These are phyloP conservation scores for Dichetophora obliterata DNA, from an alignment of 2,888 invertebrate genomes.

Conservation along the genomic window DNA sequence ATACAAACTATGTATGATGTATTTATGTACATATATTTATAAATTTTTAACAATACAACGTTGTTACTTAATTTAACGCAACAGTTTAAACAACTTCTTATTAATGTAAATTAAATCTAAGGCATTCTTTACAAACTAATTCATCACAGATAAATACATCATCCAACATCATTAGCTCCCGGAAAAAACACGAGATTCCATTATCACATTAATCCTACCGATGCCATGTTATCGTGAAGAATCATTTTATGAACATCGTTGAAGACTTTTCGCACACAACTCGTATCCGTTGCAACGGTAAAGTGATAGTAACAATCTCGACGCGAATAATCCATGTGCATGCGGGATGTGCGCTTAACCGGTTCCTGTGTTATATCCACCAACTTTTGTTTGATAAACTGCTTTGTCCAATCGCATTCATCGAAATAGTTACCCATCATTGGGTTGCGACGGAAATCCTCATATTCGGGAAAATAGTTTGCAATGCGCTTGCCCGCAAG, in stretches of 20 bases:
- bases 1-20: no score
- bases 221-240: constrained; percentile 70
- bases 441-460: constrained; percentile 70
- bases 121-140: background rate
- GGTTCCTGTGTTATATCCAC: constrained; percentile 74
- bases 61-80: no score
- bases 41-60: no score
- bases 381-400: constrained; percentile 78
- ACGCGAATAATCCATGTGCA: constrained; percentile 67
- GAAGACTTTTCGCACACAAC: constrained; percentile 80
- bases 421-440: constrained; percentile 71
- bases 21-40: no score
- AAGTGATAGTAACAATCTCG: constrained; percentile 80
- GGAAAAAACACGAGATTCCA: background rate
- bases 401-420: constrained; percentile 77
- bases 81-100: no score
- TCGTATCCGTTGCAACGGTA: constrained; percentile 82
- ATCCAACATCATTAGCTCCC: background rate
- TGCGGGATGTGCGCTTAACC: constrained; percentile 66
- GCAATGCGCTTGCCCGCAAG: constrained; percentile 76
- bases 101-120: background rate
- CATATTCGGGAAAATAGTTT: constrained; percentile 78
- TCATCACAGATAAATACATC: constrained; percentile 28
- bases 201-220: constrained; percentile 66
- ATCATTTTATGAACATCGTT: constrained; percentile 81